Percentiles rank a stretch among this genome's conserved stretches.
Evolutionary conservation across 2,113 vertebrate species (phyloP).

Genomic region (Catagonus wagneri): DNA sequence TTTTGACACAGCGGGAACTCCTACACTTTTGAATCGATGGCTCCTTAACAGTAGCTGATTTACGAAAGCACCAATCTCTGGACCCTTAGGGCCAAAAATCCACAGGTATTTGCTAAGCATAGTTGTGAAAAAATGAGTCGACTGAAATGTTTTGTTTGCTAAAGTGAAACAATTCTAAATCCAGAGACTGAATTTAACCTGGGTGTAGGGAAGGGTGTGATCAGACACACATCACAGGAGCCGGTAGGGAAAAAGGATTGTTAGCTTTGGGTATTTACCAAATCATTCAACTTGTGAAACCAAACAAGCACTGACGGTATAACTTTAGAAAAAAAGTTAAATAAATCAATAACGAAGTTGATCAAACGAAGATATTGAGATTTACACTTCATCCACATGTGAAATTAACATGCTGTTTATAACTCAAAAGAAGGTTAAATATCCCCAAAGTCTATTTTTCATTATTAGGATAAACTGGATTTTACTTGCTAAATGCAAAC

Average conservation of each 20-base stretch:
- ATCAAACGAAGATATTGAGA: not conserved
- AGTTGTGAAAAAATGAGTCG: not conserved
- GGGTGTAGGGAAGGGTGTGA: not conserved
- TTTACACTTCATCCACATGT: not conserved
- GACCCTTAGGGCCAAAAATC: not conserved
- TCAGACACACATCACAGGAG: not conserved
- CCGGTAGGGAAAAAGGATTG: not conserved
- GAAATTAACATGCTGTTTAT: not conserved
- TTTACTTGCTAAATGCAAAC: not conserved
- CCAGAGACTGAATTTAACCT: not conserved
- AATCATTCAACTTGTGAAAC: not conserved
- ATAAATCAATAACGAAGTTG: not conserved
- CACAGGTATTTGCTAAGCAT: not conserved
- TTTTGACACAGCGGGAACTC: too few species aligned
- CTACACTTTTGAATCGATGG: fast-evolving
- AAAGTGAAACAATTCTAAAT: not conserved
- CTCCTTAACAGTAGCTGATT: too few species aligned
- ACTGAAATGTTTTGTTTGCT: not conserved
- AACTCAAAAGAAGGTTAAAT: not conserved
- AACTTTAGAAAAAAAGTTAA: not conserved
- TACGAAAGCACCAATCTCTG: not conserved
- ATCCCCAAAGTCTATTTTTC: not conserved
- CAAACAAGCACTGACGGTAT: not conserved
- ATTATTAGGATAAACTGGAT: not conserved
- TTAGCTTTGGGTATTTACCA: not conserved